Evolutionary conservation across 1,140 invertebrate species (phyloP).

Genomic region (Trigoniulus corallinus): DNA sequence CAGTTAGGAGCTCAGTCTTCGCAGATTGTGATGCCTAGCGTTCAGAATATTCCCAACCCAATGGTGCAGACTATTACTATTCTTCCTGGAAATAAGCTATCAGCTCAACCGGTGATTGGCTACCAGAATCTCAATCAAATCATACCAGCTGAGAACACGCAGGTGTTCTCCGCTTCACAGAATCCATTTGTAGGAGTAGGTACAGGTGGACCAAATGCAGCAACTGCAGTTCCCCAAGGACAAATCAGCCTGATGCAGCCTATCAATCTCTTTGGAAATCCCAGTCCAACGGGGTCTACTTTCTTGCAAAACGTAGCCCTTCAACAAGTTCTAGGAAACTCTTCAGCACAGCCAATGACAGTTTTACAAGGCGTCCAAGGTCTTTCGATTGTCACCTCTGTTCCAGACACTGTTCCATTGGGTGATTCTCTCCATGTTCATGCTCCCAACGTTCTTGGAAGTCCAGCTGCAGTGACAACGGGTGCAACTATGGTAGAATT

Average conservation of each 20-base stretch:
- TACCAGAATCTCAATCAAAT: constrained; percentile 26
- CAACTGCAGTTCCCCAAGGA: background rate
- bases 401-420: constrained; percentile 33
- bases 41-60: constrained; percentile 17
- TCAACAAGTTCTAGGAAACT: constrained; percentile 40
- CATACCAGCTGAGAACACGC: too few species aligned
- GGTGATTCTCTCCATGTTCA: background rate
- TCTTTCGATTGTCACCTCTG: constrained; percentile 20
- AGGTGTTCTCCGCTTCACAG: constrained; percentile 29
- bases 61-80: constrained; percentile 30
- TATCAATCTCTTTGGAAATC: constrained; percentile 53
- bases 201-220: too few species aligned
- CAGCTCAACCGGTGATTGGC: constrained; percentile 43
- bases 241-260: constrained; percentile 37
- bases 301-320: constrained; percentile 60
- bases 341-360: constrained; percentile 32
- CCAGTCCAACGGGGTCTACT: constrained; percentile 28
- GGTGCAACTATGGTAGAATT: background rate
- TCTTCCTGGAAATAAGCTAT: constrained; percentile 22
- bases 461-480: too few species aligned
- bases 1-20: constrained; percentile 42
- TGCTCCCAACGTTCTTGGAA: too few species aligned
- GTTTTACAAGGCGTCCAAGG: constrained; percentile 48
- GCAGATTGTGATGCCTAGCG: background rate
- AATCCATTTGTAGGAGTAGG: background rate